Evolutionary conservation across 2,113 vertebrate species (phyloP), one percentile per base, ranked within the genome.

Genomic region (Menura novaehollandiae): DNA sequence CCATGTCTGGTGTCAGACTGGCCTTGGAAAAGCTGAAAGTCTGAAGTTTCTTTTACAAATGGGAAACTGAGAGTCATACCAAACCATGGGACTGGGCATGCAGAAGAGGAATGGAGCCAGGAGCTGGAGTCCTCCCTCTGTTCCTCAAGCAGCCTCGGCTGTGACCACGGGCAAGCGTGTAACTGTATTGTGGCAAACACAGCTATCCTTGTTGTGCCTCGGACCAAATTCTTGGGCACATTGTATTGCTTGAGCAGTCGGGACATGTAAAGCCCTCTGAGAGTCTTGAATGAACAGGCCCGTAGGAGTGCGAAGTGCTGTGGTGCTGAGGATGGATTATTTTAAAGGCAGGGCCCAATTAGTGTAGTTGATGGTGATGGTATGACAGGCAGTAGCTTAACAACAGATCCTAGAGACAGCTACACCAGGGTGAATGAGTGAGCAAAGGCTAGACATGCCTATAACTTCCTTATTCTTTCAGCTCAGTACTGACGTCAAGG

Each of bases 261-360:
- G 79, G 88, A 84, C 93, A 87, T 75, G 90, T 47, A 74, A 94
- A 95, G 68, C 85, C 53, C 68, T 96, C 60, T 35, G 71, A 72
- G 55, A 94, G 69, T 68, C 90, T 92, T 97, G 93, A 73, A 84
- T 43, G 88, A 91, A 82, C 92, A 93, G 83, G 95, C 73, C 72
- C 1, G 15, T 90, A 92, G 64, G 93, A 91, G 93, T 84, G 92
- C 3, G 3, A 94, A 93, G 79, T 84, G 74, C 37, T 83, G 64
- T 30, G 49, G 32, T 9, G 44, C 88, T 84, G 56, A 84, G 80
- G 83, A 90, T 64, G 92, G 90, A 94, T 96, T 95, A 94, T 93
- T 93, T 92, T 86, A 85, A 96, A 96, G 85, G 92, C 80, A 86
- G 76, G 68, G 83, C 85, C 33, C 76, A 93, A 67, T 84, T 84